Evolutionary conservation across 2,113 vertebrate genomes (phyloP).

Genomic region (Campylomormyrus numenius): DNA sequence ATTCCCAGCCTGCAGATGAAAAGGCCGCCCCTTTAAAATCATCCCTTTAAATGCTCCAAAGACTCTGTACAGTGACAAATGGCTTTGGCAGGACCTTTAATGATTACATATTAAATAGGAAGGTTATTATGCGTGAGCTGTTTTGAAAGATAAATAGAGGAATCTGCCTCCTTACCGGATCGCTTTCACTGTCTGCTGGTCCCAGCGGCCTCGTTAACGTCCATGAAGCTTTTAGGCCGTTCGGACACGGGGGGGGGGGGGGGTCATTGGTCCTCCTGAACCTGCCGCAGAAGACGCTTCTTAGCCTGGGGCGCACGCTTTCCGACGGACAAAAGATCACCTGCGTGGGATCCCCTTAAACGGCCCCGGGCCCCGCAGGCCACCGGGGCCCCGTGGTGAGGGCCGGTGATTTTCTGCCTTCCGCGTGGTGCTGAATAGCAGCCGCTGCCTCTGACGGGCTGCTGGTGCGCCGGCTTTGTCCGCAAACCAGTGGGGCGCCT

Average conservation of each 20-base stretch:
- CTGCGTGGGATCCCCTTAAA: not conserved
- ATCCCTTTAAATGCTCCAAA: not conserved
- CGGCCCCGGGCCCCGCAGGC: not conserved
- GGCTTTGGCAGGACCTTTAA: not conserved
- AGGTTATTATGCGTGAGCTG: not conserved
- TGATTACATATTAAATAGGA: not conserved
- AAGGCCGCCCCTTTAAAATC: not conserved
- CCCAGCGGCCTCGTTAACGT: not conserved
- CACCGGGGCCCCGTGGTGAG: not conserved
- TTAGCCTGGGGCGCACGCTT: not conserved
- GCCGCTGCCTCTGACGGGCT: not conserved
- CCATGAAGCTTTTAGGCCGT: not conserved
- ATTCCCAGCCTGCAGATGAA: not conserved
- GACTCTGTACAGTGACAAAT: not conserved
- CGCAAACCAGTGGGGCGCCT: not conserved
- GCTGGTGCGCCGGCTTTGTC: not conserved
- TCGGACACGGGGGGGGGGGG: not conserved
- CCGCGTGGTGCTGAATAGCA: not conserved
- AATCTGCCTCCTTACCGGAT: not conserved
- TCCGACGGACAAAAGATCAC: not conserved
- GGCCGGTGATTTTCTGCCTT: not conserved
- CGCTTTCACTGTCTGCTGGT: not conserved
- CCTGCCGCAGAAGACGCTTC: not conserved
- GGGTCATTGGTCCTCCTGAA: not conserved
- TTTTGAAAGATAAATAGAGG: not conserved